Evolutionary conservation across 2,888 invertebrate species (phyloP), one percentile per base, ranked within the genome.

Genomic region (Ceraclea dissimilis): DNA sequence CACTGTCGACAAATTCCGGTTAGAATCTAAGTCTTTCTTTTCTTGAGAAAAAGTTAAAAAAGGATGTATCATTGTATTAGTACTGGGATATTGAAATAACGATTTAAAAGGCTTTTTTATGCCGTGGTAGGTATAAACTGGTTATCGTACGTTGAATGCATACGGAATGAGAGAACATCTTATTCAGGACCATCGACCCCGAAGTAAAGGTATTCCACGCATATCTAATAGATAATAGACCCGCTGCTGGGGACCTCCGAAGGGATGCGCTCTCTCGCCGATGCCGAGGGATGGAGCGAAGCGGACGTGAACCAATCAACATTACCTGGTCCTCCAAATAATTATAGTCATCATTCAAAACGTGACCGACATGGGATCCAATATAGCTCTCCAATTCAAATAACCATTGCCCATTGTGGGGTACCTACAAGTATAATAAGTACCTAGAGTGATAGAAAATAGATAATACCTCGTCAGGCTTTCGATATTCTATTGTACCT

Each of bases 311-410:
- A 52, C 53, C 55, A 56, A 58, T 58, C 58, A 56, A 47, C 49
- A 47, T 52, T 52, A 48, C 51, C 56, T 46, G 50, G 33, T 46
- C 46, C 56, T 56, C 53, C 19, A 59, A 59, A 39, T 39, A 39
- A 59, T 59, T 59, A 59, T 52, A 59, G 56, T 56, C 53, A 59
- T 59, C 56, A 43, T 43, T 48, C 31, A 39, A 50, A 34, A 59
- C 59, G 59, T 59, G 59, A 59, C 56, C 48, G 56, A 50, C 52
- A 50, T 52, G 52, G 52, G 58, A 48, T 43, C 34, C 49, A 39
- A 46, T 46, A 11, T 10, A 2, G 20, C 8, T 11, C 44, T 44
- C 16, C 11, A 44, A 31, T 31, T 31, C 6, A 39, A 8, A 39
- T 39, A 39, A n/a, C 39, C 13, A 39, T 39, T 16, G 39, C 4